These are phyloP conservation scores for Hiodon tergisus DNA, from an alignment of 2,113 vertebrate genomes.

Conservation along the genomic window DNA sequence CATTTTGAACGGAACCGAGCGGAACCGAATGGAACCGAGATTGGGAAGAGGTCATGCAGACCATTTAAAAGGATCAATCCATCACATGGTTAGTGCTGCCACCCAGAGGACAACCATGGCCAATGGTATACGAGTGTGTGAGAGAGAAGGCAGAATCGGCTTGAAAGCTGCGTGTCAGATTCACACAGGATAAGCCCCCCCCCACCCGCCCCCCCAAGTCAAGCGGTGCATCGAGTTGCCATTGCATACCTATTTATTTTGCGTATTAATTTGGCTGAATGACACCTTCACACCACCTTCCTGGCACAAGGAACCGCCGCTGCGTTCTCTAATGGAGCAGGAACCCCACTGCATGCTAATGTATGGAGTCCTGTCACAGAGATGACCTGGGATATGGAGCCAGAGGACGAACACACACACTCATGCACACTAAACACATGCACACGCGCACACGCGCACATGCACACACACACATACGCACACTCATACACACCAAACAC, in stretches of 20 bases:
- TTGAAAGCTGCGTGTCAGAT: too few species aligned
- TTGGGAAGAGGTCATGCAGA: constrained; percentile 30
- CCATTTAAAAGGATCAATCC: constrained; percentile 22
- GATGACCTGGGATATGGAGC: background rate
- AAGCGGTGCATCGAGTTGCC: background rate
- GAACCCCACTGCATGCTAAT: background rate
- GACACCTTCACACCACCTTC: constrained; percentile 6
- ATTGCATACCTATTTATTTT: background rate
- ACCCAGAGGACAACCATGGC: constrained; percentile 66
- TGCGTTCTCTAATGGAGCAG: background rate
- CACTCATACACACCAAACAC: too few species aligned
- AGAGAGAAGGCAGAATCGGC: too few species aligned
- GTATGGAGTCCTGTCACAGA: background rate
- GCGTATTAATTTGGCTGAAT: background rate
- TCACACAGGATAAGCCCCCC: too few species aligned
- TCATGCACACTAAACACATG: too few species aligned
- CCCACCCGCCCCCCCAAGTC: too few species aligned
- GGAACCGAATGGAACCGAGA: constrained; percentile 13
- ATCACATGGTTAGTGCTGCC: constrained; percentile 62
- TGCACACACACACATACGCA: too few species aligned
- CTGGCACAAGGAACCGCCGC: background rate
- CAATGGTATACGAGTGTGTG: constrained; percentile 46
- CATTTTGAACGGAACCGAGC: background rate
- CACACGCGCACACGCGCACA: too few species aligned
- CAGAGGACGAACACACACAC: too few species aligned